Conservation (phyloP, 92 coral and sea anemone species). For the Epizoanthus stellaris region DNA sequence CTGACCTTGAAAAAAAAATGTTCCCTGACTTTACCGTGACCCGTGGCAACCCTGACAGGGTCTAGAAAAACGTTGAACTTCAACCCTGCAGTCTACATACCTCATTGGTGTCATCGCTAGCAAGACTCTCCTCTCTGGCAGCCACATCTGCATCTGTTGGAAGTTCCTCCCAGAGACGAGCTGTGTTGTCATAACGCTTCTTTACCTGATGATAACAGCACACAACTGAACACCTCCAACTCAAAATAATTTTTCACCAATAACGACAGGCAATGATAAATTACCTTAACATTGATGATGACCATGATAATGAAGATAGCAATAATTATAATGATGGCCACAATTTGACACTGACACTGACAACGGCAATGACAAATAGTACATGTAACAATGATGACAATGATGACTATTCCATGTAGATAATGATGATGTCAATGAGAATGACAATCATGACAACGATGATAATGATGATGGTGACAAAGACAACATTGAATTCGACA, state of each 20-base stretch:
- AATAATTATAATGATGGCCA: too few relatives aligned
- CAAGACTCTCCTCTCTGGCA: slow-evolving; percentile 20
- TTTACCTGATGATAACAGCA: slow-evolving; percentile 69
- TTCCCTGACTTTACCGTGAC: too few relatives aligned
- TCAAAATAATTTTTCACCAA: neutral
- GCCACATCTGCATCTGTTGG: slow-evolving; percentile 80
- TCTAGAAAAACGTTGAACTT: too few relatives aligned
- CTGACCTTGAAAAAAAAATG: too few relatives aligned
- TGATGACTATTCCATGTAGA: neutral
- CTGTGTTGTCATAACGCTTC: slow-evolving; percentile 79
- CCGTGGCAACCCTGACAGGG: too few relatives aligned
- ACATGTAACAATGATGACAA: neutral
- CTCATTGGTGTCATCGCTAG: slow-evolving; percentile 14
- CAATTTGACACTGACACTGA: too few relatives aligned
- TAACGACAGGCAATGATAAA: neutral
- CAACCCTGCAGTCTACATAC: neutral
- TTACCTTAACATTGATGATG: neutral
- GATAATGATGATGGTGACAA: too few relatives aligned
- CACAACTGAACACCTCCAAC: neutral
- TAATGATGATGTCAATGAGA: neutral
- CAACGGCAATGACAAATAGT: neutral
- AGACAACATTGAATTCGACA: too few relatives aligned
- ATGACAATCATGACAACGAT: neutral
- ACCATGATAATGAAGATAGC: neutral
- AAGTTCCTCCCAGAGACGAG: slow-evolving; percentile 83